Percentiles rank a stretch among this genome's conserved stretches.
Conservation (phyloP, 1,140 invertebrate species). For the Drosophila watanabei region DNA sequence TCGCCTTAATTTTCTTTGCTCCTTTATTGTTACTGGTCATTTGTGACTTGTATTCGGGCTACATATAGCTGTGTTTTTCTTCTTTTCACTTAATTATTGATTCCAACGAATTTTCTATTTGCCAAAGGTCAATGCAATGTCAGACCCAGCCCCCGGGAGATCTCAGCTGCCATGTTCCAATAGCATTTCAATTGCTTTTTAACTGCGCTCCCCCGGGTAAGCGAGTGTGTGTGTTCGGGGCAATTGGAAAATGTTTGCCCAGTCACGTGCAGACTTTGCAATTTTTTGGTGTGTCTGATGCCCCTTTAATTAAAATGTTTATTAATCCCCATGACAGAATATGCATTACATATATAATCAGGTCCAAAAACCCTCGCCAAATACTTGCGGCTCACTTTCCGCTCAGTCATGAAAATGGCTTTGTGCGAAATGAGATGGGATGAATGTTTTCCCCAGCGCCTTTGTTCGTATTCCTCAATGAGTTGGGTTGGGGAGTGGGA, state of each 20-base stretch:
- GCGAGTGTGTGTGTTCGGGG: conserved; percentile 9
- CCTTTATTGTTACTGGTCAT: conserved; percentile 65
- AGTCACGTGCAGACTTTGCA: conserved; percentile 67
- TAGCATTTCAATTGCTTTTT: conserved; percentile 73
- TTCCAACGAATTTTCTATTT: conserved; percentile 64
- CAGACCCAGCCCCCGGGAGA: conserved; percentile 52
- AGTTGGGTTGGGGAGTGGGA: conserved; percentile 9
- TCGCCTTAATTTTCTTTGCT: conserved; percentile 56
- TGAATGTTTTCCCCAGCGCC: conserved; percentile 25
- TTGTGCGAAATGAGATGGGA: conserved; percentile 15
- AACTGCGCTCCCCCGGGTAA: conserved; percentile 50
- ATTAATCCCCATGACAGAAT: conserved; percentile 59
- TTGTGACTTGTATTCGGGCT: conserved; percentile 58
- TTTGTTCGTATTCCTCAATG: conserved; percentile 25
- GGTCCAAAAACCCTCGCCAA: conserved; percentile 2
- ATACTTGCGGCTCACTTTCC: conserved; percentile 23
- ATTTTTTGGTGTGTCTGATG: conserved; percentile 27
- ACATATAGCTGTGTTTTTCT: conserved; percentile 27
- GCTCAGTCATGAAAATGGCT: conserved; percentile 32
- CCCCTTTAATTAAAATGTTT: conserved; percentile 73
- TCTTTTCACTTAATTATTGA: conserved; percentile 78
- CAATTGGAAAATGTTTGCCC: conserved; percentile 48
- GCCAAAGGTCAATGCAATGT: conserved; percentile 77
- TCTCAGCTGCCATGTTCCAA: conserved; percentile 45
- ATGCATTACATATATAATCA: conserved; percentile 24